Evolutionary conservation across 2,797 vertebrate species (phyloP), one percentile per base, ranked within the genome.

Genomic region (Sandelia bainsii): DNA sequence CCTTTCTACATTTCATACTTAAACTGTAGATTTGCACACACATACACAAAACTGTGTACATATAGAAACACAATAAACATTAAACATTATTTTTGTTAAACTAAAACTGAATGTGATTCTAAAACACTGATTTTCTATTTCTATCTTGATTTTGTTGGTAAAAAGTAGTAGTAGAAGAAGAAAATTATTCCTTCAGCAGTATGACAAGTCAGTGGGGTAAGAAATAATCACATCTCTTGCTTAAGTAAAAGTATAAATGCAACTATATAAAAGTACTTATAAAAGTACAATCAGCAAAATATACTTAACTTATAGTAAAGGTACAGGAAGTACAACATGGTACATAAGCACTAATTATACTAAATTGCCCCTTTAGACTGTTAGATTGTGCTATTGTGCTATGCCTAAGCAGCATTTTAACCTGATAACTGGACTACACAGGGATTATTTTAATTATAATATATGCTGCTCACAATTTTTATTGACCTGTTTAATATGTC

Each of bases 1-100:
- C 34, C 12, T 27, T 52, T 23, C 46, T 56, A 40, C 40, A 59
- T 63, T 59, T 68, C 29, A 54, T 32, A 52, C 49, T 62, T 68
- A 40, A 40, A 5, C 12, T 20, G 52, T 39, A 62, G 40, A 66
- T 27, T 29, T 58, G 44, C 25, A 49, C 23, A 46, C 27, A 61
- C 16, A 22, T 0, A 1, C 7, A 8, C n/a, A 27, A 69, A 45
- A 19, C 8, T 2, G 3, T 20, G 42, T 23, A 23, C 39, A 60
- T 9, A 25, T 5, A 13, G 0, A 37, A 50, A 56, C 25, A 62
- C 34, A 42, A 2, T 14, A n/a, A 44, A 14, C 27, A 32, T 5
- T 1, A 19, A 25, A 14, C 1, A 53, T 7, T n/a, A 34, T 61
- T 57, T 27, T 34, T 34, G 32, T 34, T 6, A 3, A 34, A 34